A percentile compares a stretch with the other conserved stretches of the same genome.
These are phyloP conservation scores for Odiellus spinosus DNA, from an alignment of 2,888 invertebrate species.

Conservation along the genomic window DNA sequence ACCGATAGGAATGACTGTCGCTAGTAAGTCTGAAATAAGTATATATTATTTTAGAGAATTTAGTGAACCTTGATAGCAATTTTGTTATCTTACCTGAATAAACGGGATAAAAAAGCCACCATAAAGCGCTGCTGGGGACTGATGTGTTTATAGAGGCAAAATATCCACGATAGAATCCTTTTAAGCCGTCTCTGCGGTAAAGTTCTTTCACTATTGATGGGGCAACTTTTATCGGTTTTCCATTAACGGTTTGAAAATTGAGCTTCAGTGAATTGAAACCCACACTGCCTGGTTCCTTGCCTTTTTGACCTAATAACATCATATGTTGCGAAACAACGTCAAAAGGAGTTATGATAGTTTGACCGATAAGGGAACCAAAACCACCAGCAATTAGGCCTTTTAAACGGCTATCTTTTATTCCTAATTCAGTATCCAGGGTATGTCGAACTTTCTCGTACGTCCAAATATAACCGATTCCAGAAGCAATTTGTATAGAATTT, in stretches of 20 bases:
- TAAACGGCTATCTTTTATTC: slow-evolving; percentile 35
- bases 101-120: slow-evolving; percentile 90
- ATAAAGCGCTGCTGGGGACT: slow-evolving; percentile 90
- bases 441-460: slow-evolving; percentile 85
- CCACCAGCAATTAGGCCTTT: slow-evolving; percentile 77
- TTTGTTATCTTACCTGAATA: slow-evolving; percentile 78
- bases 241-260: not conserved
- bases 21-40: slow-evolving; percentile 50
- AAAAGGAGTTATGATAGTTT: slow-evolving; percentile 89
- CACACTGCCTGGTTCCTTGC: slow-evolving; percentile 12
- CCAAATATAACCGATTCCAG: slow-evolving; percentile 49
- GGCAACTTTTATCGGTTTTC: slow-evolving; percentile 4
- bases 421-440: slow-evolving; percentile 45
- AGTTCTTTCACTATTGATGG: slow-evolving; percentile 51
- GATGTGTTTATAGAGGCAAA: slow-evolving; percentile 79
- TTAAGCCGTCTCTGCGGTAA: slow-evolving; percentile 59
- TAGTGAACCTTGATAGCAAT: not conserved
- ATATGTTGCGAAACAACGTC: slow-evolving; percentile 93
- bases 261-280: not conserved
- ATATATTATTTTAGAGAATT: slow-evolving; percentile 3
- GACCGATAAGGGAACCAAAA: slow-evolving; percentile 77
- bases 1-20: slow-evolving; percentile 52
- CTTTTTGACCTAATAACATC: slow-evolving; percentile 64
- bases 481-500: slow-evolving; percentile 55
- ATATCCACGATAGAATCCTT: slow-evolving; percentile 87